Evolutionary conservation across 2,797 vertebrate genomes (phyloP), one percentile per base, ranked within the genome.

Genomic region (Garrulus glandarius): DNA sequence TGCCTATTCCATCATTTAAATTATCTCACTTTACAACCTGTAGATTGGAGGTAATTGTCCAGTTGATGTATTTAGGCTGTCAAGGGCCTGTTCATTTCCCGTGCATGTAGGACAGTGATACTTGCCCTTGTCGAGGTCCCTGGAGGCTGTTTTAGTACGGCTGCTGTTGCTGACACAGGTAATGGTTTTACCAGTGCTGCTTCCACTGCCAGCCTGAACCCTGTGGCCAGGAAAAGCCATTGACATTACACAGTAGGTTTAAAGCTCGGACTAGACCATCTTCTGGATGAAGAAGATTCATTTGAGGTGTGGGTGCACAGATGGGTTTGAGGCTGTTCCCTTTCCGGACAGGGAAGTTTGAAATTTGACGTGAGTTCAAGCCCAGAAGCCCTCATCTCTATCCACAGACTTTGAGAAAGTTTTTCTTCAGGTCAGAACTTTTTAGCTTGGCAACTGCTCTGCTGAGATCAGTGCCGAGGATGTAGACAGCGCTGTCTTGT

Each of bases 401-500:
- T 60, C 89, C 75, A 70, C 57, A 86, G 83, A 83, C 46, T 94
- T 29, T 36, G 14, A 74, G n/a, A 67, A 95, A 95, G 80, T 95
- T 94, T 92, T 79, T 68, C 70, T 75, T 60, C 64, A 43, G 92
- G 90, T 85, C 88, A 85, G 70, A 95, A 95, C 92, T 92, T 96
- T 76, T 82, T n/a, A 44, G 49, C 67, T 96, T 97, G 96, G 94
- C 94, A 96, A 19, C 37, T 0, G 0, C 92, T 95, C 52, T 84
- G 67, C 80, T 89, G 85, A 95, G 90, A 89, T 93, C 85, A 84
- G 37, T 91, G 85, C 85, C 1, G 39, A 90, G 90, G 94, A 94
- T 95, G 74, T 86, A 95, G 94, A 96, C 96, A 93, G 90, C 2
- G 5, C 80, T 95, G 82, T 67, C 95, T 92, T 94, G 75, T 92